Evolutionary conservation across 2,797 vertebrate species (phyloP).

Genomic region (Falco peregrinus): DNA sequence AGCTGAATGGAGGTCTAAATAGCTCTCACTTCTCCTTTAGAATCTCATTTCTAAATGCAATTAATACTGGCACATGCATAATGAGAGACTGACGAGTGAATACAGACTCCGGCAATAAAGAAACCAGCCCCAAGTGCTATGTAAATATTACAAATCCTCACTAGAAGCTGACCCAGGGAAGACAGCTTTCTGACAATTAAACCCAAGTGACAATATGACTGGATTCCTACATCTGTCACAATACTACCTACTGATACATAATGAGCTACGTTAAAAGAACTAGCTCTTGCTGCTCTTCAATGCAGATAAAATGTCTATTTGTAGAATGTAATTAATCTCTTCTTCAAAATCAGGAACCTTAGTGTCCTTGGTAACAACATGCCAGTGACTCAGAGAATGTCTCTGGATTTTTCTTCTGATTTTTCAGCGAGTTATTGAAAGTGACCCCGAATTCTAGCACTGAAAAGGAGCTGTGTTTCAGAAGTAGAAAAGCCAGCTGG

Average conservation of each 20-base stretch:
- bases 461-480: not conserved
- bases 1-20: constrained; percentile 67
- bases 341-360: constrained; percentile 68
- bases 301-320: constrained; percentile 64
- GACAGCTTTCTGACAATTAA: constrained; percentile 62
- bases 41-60: constrained; percentile 70
- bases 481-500: not conserved
- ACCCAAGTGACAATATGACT: constrained; percentile 35
- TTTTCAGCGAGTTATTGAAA: not conserved
- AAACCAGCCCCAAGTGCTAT: constrained; percentile 57
- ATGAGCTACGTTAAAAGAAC: constrained; percentile 36
- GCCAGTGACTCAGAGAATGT: constrained; percentile 36
- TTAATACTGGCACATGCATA: constrained; percentile 71
- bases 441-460: constrained; percentile 22
- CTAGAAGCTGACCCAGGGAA: constrained; percentile 48
- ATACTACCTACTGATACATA: constrained; percentile 61
- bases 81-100: constrained; percentile 62
- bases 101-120: constrained; percentile 50
- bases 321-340: constrained; percentile 66
- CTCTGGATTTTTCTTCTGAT: constrained; percentile 13
- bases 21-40: constrained; percentile 65
- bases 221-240: constrained; percentile 62
- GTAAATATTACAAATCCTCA: constrained; percentile 69
- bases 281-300: constrained; percentile 44
- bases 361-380: constrained; percentile 68